Evolutionary conservation across 2,888 invertebrate species (phyloP), one percentile per base, ranked within the genome.

Genomic region (Nomada fucata): DNA sequence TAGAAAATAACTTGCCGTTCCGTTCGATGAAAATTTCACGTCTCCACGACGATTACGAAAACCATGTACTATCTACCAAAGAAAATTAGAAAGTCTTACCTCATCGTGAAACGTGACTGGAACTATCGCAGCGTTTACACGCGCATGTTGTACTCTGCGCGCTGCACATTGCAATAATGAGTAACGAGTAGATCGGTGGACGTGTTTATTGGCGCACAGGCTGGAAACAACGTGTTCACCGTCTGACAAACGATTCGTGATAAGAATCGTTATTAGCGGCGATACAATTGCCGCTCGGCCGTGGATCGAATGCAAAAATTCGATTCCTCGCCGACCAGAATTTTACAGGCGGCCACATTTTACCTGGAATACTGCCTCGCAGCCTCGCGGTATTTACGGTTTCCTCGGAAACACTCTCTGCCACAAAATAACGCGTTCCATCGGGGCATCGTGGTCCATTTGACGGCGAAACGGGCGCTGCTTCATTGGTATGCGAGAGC

Each of bases 291-390:
- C 55, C 61, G 3, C 11, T 61, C 23, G 60, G 36, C 36, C 11
- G 47, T 20, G 59, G 18, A 44, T 44, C 47, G 63, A 42, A 2
- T 11, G 69, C 13, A 65, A 74, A 75, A 71, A 68, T 53, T 11
- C 15, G 36, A 36, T n/a, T 20, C 50, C n/a, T 60, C 50, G 57
- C 55, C 42, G 42, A 2, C n/a, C 63, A 52, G 64, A 71, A 68
- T 80, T 73, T 79, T 73, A 79, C 79, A 79, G 47, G 79, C 73
- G 44, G 18, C 65, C 79, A 73, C 67, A 81, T 81, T 72, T 82
- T 57, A 81, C 9, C 53, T 13, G 57, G 29, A 70, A 67, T 52
- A 75, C 29, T 18, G 80, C 61, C 11, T 47, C 47, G 47, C 69
- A 61, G 55, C 76, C n/a, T n/a, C 59, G 65, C 70, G 42, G 59